These are phyloP conservation scores for Pipistrellus pipistrellus DNA, from an alignment of 2,797 vertebrate genomes.

Conservation along the genomic window DNA sequence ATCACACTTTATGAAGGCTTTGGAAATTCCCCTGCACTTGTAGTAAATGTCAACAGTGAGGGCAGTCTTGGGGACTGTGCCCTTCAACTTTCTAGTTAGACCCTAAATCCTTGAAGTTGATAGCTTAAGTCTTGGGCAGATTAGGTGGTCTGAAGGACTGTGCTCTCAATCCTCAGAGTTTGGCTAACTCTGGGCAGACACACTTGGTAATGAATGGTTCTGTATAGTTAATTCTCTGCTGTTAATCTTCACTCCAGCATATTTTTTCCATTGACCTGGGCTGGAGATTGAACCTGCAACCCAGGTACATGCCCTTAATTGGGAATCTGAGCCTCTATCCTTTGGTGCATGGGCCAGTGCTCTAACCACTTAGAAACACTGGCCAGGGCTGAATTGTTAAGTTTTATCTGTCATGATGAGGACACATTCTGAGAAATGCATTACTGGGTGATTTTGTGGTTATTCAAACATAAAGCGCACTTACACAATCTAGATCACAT, in stretches of 20 bases:
- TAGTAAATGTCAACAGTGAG: not conserved
- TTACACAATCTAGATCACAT: not conserved
- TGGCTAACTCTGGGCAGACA: not conserved
- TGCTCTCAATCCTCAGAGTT: not conserved
- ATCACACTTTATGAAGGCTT: not conserved
- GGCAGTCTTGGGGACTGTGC: not conserved
- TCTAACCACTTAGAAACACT: too few species aligned
- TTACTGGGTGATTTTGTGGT: not conserved
- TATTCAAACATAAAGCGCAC: not conserved
- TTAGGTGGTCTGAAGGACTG: not conserved
- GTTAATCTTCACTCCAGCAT: too few species aligned
- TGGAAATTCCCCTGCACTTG: not conserved
- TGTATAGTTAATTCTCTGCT: not conserved
- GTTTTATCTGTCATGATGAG: not conserved
- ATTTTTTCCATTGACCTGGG: too few species aligned
- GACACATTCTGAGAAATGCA: not conserved
- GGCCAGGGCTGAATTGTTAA: not conserved
- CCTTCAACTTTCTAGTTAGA: not conserved
- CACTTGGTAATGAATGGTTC: slow-evolving; percentile 3
- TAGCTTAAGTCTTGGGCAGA: not conserved
- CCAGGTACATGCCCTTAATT: too few species aligned
- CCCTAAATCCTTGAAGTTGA: not conserved
- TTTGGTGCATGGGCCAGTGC: too few species aligned
- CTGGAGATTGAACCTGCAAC: too few species aligned
- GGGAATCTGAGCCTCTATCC: too few species aligned